phyloP scores from a whole-genome alignment of 2,888 invertebrate genomes.

The Rhagonycha lutea region DNA sequence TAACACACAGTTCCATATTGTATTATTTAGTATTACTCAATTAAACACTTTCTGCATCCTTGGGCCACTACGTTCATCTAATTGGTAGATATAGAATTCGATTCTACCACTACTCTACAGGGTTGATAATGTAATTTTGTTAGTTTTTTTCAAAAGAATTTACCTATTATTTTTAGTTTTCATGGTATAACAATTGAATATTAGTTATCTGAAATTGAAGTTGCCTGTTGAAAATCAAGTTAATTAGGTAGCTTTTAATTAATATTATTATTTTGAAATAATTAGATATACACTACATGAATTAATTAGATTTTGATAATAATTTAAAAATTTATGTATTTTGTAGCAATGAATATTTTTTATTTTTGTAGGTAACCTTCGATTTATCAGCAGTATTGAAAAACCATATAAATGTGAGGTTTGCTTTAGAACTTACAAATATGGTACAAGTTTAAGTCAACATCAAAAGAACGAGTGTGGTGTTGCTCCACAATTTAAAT shows the following conservation, averaged over 20 bases:
- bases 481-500: slow-evolving; percentile 1
- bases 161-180: background rate
- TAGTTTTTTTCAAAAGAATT: background rate
- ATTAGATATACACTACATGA: background rate
- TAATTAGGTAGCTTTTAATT: background rate
- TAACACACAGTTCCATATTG: background rate
- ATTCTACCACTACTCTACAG: background rate
- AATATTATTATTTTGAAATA: background rate
- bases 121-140: background rate
- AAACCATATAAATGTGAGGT: background rate
- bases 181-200: background rate
- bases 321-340: background rate
- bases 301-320: background rate
- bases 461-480: slow-evolving; percentile 61
- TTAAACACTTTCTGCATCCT: background rate
- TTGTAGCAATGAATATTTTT: background rate
- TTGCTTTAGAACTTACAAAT: slow-evolving; percentile 46
- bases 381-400: background rate
- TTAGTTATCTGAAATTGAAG: background rate
- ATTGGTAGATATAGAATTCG: background rate
- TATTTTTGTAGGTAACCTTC: background rate
- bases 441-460: slow-evolving; percentile 48
- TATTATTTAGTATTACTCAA: background rate
- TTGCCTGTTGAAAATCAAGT: background rate
- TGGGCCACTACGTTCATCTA: background rate